Percentiles rank a stretch among this genome's conserved stretches.
Evolutionary conservation across 1,140 invertebrate genomes (phyloP).

Genomic region (Drosophila bocqueti): DNA sequence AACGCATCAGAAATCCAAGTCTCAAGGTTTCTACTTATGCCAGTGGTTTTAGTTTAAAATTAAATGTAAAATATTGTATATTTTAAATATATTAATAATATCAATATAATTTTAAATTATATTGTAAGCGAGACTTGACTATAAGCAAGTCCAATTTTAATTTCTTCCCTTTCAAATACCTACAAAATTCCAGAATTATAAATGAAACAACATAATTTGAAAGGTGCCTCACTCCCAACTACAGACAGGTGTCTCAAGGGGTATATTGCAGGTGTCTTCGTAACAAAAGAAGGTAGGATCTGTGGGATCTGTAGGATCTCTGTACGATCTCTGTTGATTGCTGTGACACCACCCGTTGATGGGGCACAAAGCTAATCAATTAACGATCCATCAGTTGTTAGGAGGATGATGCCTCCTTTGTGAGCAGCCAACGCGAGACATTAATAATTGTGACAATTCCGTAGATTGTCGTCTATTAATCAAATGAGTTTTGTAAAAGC

Average conservation of each 20-base stretch:
- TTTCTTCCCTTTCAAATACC: background rate
- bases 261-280: background rate
- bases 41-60: too few species aligned
- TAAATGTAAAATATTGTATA: too few species aligned
- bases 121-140: too few species aligned
- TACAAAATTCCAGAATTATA: background rate
- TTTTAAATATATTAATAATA: too few species aligned
- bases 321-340: background rate
- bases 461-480: conserved; percentile 6
- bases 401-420: background rate
- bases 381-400: conserved; percentile 1
- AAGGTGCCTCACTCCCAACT: background rate
- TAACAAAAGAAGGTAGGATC: background rate
- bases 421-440: background rate
- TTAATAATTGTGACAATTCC: conserved; percentile 24
- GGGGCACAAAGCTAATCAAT: conserved; percentile 6
- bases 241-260: background rate
- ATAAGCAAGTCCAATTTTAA: too few species aligned
- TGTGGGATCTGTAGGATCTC: too few species aligned
- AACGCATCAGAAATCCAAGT: background rate
- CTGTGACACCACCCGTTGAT: conserved; percentile 7
- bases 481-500: conserved; percentile 12
- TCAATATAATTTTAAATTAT: too few species aligned
- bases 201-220: background rate
- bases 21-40: too few species aligned